Percentiles rank a stretch among this genome's conserved stretches.
These are phyloP conservation scores for Patiria miniata DNA, from an alignment of 35 echinoderm and acorn worm genomes.

Conservation along the genomic window DNA sequence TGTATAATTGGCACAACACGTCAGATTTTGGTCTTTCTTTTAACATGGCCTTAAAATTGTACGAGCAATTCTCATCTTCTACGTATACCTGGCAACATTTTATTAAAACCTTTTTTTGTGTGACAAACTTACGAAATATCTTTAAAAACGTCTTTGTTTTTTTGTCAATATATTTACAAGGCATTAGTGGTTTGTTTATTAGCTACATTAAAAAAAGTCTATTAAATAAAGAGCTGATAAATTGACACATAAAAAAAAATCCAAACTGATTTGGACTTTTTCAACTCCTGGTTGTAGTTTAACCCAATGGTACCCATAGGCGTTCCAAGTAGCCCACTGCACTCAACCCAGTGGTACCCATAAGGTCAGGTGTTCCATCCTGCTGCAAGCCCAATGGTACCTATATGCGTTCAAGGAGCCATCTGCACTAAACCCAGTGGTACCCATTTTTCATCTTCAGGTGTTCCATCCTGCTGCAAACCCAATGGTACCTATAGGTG, in stretches of 20 bases:
- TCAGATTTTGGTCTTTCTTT: too few relatives aligned
- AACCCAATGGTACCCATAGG: too few relatives aligned
- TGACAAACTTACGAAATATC: background rate
- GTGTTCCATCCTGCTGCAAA: too few relatives aligned
- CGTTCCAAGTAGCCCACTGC: too few relatives aligned
- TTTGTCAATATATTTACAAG: constrained; percentile 27
- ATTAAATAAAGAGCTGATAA: background rate
- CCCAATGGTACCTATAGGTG: too few relatives aligned
- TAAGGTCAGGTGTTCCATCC: too few relatives aligned
- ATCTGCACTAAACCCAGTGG: too few relatives aligned
- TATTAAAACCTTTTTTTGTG: background rate
- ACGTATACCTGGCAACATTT: background rate
- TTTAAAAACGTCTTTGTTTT: background rate
- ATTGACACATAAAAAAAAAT: constrained; percentile 9
- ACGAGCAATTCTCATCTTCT: background rate
- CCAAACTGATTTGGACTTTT: background rate
- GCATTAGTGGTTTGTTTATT: background rate
- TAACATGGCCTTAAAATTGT: constrained; percentile 1
- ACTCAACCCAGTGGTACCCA: too few relatives aligned
- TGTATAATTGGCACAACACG: too few relatives aligned
- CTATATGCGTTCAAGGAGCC: too few relatives aligned
- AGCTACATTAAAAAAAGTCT: background rate
- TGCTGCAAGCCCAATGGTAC: too few relatives aligned
- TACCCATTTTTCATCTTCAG: too few relatives aligned
- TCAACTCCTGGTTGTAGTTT: background rate